Evolutionary conservation across 53 echinoderm and acorn worm species (phyloP).

Genomic region (Luidia sarsii): DNA sequence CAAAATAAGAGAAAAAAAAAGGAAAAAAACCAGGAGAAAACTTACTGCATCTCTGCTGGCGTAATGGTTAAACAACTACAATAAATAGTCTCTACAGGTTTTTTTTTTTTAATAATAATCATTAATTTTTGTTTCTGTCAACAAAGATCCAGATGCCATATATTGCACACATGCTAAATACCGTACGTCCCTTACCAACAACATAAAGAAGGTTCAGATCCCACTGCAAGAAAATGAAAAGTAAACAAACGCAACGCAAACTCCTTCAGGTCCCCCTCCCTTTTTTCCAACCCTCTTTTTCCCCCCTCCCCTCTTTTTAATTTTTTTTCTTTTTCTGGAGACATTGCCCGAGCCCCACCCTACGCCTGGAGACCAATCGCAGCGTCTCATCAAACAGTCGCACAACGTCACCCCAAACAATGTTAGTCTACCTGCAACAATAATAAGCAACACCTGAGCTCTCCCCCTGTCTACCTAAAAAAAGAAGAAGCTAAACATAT

Average conservation of each 20-base stretch:
- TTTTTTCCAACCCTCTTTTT: too few species aligned
- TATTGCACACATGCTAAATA: constrained; percentile 62
- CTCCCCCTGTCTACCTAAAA: constrained; percentile 59
- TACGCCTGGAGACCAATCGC: too few species aligned
- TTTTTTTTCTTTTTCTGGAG: too few species aligned
- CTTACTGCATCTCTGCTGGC: constrained; percentile 51
- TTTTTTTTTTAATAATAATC: too few species aligned
- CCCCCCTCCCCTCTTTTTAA: too few species aligned
- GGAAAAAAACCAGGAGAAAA: constrained; percentile 13
- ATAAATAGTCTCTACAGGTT: constrained; percentile 45
- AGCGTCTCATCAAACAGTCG: too few species aligned
- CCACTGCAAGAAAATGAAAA: constrained; percentile 43
- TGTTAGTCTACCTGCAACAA: constrained; percentile 51
- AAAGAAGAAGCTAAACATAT: constrained; percentile 48
- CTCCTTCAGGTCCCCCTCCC: too few species aligned
- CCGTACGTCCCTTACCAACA: constrained; percentile 48
- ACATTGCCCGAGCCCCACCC: too few species aligned
- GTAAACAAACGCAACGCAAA: constrained; percentile 40
- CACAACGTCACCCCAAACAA: constrained; percentile 13
- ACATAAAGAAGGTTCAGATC: constrained; percentile 9
- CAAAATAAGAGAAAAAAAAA: too few species aligned
- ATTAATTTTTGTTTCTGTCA: too few species aligned
- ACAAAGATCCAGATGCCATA: constrained; percentile 55
- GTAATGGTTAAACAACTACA: constrained; percentile 55
- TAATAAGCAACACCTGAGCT: constrained; percentile 52